Base-by-base conservation (phyloP, 2,797 vertebrate genomes). In the Meda fulgida region DNA sequence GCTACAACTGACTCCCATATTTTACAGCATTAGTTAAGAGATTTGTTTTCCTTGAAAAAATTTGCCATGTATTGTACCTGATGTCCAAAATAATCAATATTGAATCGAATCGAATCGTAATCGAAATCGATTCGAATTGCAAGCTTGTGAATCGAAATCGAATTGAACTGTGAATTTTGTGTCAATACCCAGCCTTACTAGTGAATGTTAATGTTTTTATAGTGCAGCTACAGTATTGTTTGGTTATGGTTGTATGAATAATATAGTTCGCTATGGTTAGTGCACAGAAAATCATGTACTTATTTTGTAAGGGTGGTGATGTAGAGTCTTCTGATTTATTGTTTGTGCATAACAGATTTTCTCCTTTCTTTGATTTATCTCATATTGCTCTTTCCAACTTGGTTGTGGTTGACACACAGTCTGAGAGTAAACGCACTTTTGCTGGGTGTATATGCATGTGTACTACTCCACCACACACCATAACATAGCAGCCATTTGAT, bases 401-500 rank as follows among this genome's bases (percentile, higher is more conserved):
- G n/a, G n/a, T 29, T 67, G 11, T 48, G 29, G 23, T 60, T 63
- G 29, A 8, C 58, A 36, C 71, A 18, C 60, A 65, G 60, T 31
- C 60, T 34, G 66, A 29, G 14, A 65, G 34, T 89, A 70, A 70
- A 23, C 38, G 46, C 80, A 69, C 77, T 46, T 73, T 53, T 43
- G 40, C 23, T 51, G 19, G 16, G 70, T 89, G 81, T 58, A 63
- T 76, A 66, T 81, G 19, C 34, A 77, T 55, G 55, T 55, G 36
- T 80, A 76, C 75, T 51, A 23, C 80, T 43, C 65, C 72, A 69
- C 48, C 75, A 29, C 36, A 7, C 34, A 85, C 82, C 78, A 79
- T 71, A 81, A 65, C 76, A 85, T 80, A 85, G 43, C 73, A 78
- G 85, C 46, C 53, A 88, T 85, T 67, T 38, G 85, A 89, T 82